Conservation (phyloP, 2,113 vertebrate genomes). For the Grantiella picta region DNA sequence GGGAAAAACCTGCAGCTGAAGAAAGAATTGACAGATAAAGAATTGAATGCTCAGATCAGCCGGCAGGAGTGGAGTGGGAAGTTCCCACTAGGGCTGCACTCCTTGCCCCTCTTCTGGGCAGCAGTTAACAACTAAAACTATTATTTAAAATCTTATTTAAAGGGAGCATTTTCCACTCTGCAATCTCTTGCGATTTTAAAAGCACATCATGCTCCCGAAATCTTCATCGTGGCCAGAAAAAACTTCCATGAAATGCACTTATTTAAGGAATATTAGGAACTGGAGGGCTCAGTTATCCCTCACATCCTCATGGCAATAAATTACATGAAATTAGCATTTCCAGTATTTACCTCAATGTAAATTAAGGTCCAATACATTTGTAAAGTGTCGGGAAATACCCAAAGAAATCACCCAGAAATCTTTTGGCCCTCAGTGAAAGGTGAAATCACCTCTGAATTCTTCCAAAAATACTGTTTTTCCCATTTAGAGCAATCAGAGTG, state of each 20-base stretch:
- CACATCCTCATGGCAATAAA: background rate
- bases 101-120: background rate
- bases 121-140: background rate
- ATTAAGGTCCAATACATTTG: background rate
- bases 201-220: background rate
- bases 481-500: no score
- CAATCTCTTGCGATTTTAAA: background rate
- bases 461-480: background rate
- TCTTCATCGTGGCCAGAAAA: background rate
- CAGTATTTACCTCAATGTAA: background rate
- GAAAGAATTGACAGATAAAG: background rate
- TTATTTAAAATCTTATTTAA: background rate
- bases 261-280: background rate
- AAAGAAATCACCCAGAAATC: background rate
- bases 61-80: accelerated
- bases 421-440: background rate
- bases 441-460: background rate
- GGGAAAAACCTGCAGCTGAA: background rate
- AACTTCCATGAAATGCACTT: background rate
- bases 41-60: background rate
- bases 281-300: background rate
- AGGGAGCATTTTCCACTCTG: background rate
- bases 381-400: background rate
- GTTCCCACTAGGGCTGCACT: background rate
- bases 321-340: background rate